Base-by-base conservation (phyloP, 1,140 invertebrate species). In the Fragariocoptes setiger region DNA sequence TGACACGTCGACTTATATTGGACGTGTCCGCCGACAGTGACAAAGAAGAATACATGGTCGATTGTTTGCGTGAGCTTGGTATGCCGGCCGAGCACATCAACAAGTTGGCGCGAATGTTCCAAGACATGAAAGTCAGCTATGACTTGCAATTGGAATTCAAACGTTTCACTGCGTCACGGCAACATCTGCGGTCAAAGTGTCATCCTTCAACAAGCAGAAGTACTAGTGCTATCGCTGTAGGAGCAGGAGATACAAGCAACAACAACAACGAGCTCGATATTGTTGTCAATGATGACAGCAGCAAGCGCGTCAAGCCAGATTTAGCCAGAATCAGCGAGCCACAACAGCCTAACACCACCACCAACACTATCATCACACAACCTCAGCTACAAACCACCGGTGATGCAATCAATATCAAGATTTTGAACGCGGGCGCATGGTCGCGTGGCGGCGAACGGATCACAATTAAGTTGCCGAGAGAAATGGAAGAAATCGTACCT, bases 31-130 rank as follows among this genome's bases (percentile, higher is more conserved):
- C 86, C 2, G 92, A 99, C 61, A 90, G 80, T 48, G 92, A 97
- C 55, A 94, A 94, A 56, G 92, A 99, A 60, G 88, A 97, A 60
- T 88, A 88, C 57, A 94, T 97, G 77, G 88, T 99, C 0, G 86
- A 92, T 56, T 90, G 83, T 69, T 50, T 73, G 47, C 54, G 63
- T 50, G 49, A 69, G 62, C 80, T 90, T 20, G 90, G 92, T 16
- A 97, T 99, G 88, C 92, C 92, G 4, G 86, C 88, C 1, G 92
- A 99, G 60, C 94, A 86, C 65, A 85, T 99, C 5, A 94, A 94
- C 63, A 94, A 97, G 62, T 58, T 99, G 48, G 83, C 78, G 5
- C 50, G 67, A 46, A 68, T 69, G 66, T 63, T 69, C 43, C 85
- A 95, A 66, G 92, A 99, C 58, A 83, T 97, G 47, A 95, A 97